A percentile compares a stretch with the other conserved stretches of the same genome.
Conservation (phyloP, 2,797 vertebrate species). For the Ctenopoma kingsleyae region DNA sequence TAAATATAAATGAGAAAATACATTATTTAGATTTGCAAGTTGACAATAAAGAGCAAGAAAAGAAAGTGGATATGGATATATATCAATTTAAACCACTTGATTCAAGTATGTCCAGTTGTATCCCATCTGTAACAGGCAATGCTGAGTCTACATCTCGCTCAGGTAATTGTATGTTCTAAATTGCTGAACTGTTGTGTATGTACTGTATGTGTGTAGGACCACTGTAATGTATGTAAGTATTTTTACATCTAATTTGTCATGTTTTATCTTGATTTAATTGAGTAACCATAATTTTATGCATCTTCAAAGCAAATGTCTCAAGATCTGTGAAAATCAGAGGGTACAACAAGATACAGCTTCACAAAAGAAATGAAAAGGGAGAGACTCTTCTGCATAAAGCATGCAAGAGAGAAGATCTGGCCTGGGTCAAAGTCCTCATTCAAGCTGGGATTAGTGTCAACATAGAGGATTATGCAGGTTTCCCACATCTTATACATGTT, state of each 20-base stretch:
- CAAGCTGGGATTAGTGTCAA: conserved; percentile 86
- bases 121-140: background rate
- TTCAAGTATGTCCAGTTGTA: background rate
- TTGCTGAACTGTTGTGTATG: too few species aligned
- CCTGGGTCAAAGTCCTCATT: conserved; percentile 81
- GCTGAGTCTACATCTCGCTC: conserved; percentile 16
- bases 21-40: background rate
- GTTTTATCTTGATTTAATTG: conserved; percentile 4
- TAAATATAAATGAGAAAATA: background rate
- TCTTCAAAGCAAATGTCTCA: conserved; percentile 24
- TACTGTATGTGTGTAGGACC: background rate
- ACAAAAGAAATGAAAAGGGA: conserved; percentile 77
- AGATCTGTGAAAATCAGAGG: background rate
- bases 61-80: background rate
- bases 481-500: conserved; percentile 31
- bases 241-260: background rate
- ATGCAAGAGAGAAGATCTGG: conserved; percentile 81
- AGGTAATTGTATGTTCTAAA: conserved; percentile 38
- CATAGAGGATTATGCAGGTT: conserved; percentile 88
- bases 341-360: conserved; percentile 8
- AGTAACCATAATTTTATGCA: background rate
- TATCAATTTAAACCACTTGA: background rate
- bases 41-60: conserved; percentile 11
- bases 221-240: background rate
- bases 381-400: conserved; percentile 86